Percentiles rank a stretch among this genome's conserved stretches.
Evolutionary conservation across 2,888 invertebrate genomes (phyloP).

Genomic region (Conus canariensis): DNA sequence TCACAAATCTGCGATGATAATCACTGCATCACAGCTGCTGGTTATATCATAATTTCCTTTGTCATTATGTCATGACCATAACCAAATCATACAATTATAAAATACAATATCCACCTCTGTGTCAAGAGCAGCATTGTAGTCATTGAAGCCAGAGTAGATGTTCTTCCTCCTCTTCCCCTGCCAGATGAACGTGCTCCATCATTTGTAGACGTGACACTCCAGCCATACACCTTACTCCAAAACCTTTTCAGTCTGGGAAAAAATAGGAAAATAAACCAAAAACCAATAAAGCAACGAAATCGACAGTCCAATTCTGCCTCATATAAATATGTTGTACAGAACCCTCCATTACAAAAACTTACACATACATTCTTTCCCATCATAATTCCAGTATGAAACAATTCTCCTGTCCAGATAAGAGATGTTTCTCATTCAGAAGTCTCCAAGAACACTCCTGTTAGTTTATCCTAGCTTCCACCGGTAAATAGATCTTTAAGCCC

Average conservation of each 20-base stretch:
- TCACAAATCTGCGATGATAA: no score
- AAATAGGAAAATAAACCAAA: neutral
- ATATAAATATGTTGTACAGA: neutral
- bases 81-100: no score
- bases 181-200: slow-evolving; percentile 77
- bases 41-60: no score
- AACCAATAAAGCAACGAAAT: neutral
- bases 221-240: slow-evolving; percentile 24
- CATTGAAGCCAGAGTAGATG: slow-evolving; percentile 77
- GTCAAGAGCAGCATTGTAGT: slow-evolving; percentile 76
- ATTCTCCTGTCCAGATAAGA: no score
- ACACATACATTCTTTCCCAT: no score
- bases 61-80: no score
- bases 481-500: no score
- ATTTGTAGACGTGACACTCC: slow-evolving; percentile 70
- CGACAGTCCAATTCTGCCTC: neutral
- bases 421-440: no score
- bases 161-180: slow-evolving; percentile 78
- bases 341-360: neutral
- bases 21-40: no score
- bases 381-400: no score
- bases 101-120: slow-evolving; percentile 66
- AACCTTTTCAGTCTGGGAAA: neutral
- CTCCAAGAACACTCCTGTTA: no score
- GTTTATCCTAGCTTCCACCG: no score